Conservation (phyloP, 2,888 invertebrate genomes). For the Dasysyrphus albostriatus region DNA sequence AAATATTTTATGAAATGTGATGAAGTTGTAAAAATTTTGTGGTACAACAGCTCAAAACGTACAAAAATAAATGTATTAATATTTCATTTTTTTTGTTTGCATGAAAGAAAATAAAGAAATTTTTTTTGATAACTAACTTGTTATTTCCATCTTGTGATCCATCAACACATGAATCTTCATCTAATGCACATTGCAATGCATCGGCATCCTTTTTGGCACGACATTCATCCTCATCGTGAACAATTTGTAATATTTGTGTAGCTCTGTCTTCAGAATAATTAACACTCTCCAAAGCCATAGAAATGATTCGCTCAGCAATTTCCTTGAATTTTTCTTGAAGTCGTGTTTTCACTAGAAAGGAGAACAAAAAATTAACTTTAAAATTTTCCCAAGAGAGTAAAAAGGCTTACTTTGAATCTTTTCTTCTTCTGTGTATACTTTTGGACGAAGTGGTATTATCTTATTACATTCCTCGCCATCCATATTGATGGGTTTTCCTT, state of each 20-base stretch:
- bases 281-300: conserved; percentile 94
- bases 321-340: conserved; percentile 90
- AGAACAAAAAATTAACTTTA: conserved; percentile 66
- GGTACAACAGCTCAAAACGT: conserved; percentile 65
- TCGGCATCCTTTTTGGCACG: conserved; percentile 78
- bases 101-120: conserved; percentile 7
- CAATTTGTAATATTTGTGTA: conserved; percentile 90
- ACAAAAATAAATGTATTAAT: conserved; percentile 34
- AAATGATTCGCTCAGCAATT: conserved; percentile 91
- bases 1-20: conserved; percentile 60
- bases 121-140: conserved; percentile 54
- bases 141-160: conserved; percentile 42
- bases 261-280: conserved; percentile 93
- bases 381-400: neutral
- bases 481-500: conserved; percentile 81
- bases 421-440: conserved; percentile 88
- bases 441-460: conserved; percentile 85
- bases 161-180: conserved; percentile 67
- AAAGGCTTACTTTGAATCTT: conserved; percentile 87
- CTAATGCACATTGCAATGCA: conserved; percentile 67
- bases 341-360: conserved; percentile 87
- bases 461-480: conserved; percentile 77
- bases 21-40: conserved; percentile 69
- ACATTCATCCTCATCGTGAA: conserved; percentile 86
- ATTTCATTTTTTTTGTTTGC: neutral